Base-by-base conservation (phyloP, 2,888 invertebrate species). In the Acronicta aceris region DNA sequence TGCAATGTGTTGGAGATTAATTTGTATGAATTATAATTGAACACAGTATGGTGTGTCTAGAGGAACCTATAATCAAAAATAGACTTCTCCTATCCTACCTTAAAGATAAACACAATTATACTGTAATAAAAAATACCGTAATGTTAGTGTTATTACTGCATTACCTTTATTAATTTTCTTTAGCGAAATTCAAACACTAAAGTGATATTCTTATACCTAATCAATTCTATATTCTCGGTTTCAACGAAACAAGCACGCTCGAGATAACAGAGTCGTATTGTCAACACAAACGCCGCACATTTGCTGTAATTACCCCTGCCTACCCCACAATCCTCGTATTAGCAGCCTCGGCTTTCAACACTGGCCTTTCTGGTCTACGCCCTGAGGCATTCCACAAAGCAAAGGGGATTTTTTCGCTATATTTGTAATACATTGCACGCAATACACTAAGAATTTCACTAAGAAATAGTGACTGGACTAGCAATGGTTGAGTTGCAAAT, bases 281-380 rank as follows among this genome's bases (percentile, higher is more conserved):
- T 89, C 87, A 87, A 87, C 85, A 85, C 82, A 87, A 91, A 89
- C 83, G 83, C 82, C 81, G 81, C 83, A 87, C 91, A 93, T 91
- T 92, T 92, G 92, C 89, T 91, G 81, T 93, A 93, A 93, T 92
- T 91, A 91, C 89, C 87, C 82, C 81, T 83, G 80, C 79, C 83
- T 84, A 82, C 88, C 88, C 89, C 84, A 85, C 90, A 90, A 92
- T 89, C 89, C 88, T 73, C 73, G 87, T 85, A 91, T 92, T 91
- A 91, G 88, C 87, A 74, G 78, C 83, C 81, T 86, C 81, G 84
- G 84, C 86, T 87, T 83, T 81, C 80, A 83, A 83, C 84, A 79
- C 73, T 78, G 80, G 77, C 80, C 78, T 76, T 78, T 74, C 78
- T 74, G 79, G 75, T 70, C 59, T 65, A 78, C 62, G 76, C 82